These are phyloP conservation scores for Podarcis raffonei DNA, from an alignment of 2,113 vertebrate genomes.

Conservation along the genomic window DNA sequence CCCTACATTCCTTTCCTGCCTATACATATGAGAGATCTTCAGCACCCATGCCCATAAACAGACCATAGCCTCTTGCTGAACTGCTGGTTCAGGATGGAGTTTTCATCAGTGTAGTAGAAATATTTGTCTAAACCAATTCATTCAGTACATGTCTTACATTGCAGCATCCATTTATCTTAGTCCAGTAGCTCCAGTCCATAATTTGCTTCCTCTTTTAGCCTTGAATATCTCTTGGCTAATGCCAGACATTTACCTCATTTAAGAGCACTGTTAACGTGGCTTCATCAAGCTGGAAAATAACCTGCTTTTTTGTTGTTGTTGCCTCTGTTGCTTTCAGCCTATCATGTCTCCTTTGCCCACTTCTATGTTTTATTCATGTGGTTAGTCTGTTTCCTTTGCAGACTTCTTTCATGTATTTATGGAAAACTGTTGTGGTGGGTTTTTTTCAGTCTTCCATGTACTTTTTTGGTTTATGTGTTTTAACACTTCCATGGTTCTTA, in stretches of 20 bases:
- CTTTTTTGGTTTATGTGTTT: not conserved
- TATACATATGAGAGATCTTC: not conserved
- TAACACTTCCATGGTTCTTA: not conserved
- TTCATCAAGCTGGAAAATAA: conserved; percentile 15
- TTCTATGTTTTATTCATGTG: conserved; percentile 22
- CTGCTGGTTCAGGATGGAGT: not conserved
- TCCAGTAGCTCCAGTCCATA: not conserved
- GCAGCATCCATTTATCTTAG: not conserved
- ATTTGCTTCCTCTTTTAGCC: not conserved
- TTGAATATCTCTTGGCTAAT: fast-evolving
- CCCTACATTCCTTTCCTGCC: not conserved
- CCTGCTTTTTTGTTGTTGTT: not conserved
- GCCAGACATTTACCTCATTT: not conserved
- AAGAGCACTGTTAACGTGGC: not conserved
- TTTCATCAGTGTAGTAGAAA: not conserved
- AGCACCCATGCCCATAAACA: not conserved
- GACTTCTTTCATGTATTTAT: not conserved
- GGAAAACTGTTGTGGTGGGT: not conserved
- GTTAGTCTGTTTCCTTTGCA: not conserved
- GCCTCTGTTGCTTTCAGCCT: conserved; percentile 32
- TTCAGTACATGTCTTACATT: not conserved
- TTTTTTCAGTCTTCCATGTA: not conserved
- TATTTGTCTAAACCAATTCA: not conserved
- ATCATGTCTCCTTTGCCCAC: conserved; percentile 28
- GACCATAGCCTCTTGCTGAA: not conserved